Evolutionary conservation across 92 coral and sea anemone genomes (phyloP), one percentile per base, ranked within the genome.

Genomic region (Phenganax stokvisi): DNA sequence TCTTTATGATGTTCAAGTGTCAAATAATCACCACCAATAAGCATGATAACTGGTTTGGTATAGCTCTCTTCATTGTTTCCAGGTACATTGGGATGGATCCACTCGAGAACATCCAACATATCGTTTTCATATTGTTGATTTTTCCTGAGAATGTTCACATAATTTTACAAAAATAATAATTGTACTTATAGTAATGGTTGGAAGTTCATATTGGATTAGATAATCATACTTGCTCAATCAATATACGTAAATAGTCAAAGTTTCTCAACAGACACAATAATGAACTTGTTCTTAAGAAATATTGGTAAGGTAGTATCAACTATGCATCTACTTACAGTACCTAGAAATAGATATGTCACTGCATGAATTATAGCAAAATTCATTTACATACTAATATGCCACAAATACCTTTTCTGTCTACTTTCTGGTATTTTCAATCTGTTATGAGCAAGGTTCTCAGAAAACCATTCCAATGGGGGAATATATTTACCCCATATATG

Each of bases 111-210:
- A 10, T 89, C 89, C 12, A 89, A 69, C 91, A 89, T 89, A 37
- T 80, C 87, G 56, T 86, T 87, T 66, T 88, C 88, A 53, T 85
- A 82, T 64, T 88, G 91, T 17, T 88, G 89, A 74, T 89, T 89
- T 84, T 89, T 89, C 20, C 84, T 52, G 16, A 87, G 78, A 59
- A 87, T 88, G 20, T 85, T 88, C 84, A 65, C 12, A 17, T 69
- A n/a, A n/a, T n/a, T 69, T 6, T 16, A 6, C 10, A 16, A 8
- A 29, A 69, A 69, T 3, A 61, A 3, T 15, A 17, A 9, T 8
- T 15, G 0, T 69, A 16, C 25, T 69, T 8, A 68, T 25, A 17
- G 0, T 17, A 69, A 69, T 69, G 20, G 20, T 37, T 37, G 47
- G 47, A 37, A 37, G 47, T 37, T 37, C 47, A 37, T 37, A 37